Evolutionary conservation across 2,797 vertebrate genomes (phyloP).

Genomic region (Pipistrellus nathusii): DNA sequence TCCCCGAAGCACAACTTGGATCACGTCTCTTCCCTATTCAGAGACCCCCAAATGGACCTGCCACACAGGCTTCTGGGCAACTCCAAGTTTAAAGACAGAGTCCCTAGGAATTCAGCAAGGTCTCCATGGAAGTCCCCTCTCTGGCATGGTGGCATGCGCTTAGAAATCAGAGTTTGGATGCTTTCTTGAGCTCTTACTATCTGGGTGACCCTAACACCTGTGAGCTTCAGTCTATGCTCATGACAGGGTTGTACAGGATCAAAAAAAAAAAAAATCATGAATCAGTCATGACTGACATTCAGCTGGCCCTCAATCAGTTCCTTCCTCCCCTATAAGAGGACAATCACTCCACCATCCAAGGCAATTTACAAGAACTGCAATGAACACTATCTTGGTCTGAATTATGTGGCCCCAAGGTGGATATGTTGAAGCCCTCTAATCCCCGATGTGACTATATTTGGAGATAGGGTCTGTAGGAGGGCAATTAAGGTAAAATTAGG

Average conservation of each 20-base stretch:
- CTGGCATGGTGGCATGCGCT: background rate
- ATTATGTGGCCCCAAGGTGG: background rate
- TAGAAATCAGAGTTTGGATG: background rate
- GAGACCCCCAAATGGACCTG: background rate
- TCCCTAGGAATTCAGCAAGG: background rate
- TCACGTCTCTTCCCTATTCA: background rate
- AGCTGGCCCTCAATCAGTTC: background rate
- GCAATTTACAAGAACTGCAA: background rate
- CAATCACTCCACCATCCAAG: constrained; percentile 5
- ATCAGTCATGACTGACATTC: background rate
- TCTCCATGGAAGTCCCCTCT: background rate
- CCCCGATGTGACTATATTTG: background rate
- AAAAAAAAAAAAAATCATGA: background rate
- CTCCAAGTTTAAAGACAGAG: background rate
- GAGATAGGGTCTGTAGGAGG: background rate
- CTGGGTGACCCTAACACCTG: background rate
- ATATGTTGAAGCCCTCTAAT: background rate
- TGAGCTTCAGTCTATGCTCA: background rate
- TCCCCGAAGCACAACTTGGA: background rate
- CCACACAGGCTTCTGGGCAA: background rate
- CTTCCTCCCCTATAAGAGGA: background rate
- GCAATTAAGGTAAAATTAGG: constrained; percentile 23
- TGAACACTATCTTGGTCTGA: background rate
- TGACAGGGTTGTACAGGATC: background rate
- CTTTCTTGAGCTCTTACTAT: background rate